Percentiles rank a stretch among this genome's conserved stretches.
phyloP scores from a whole-genome alignment of 1,140 invertebrate species.

The Cryptotermes secundus region DNA sequence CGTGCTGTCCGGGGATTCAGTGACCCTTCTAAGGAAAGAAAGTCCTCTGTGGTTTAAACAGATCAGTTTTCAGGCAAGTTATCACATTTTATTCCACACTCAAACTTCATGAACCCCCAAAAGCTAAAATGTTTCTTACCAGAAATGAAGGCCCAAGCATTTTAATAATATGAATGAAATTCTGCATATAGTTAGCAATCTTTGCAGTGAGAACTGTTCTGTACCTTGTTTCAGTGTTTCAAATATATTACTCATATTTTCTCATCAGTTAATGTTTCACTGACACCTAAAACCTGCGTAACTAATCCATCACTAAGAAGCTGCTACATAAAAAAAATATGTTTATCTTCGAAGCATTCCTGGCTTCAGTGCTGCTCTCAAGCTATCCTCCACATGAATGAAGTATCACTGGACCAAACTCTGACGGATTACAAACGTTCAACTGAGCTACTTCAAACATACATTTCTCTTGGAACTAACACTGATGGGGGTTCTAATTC shows the following conservation, averaged over 20 bases:
- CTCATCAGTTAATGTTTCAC: background rate
- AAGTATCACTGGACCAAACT: background rate
- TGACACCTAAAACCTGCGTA: background rate
- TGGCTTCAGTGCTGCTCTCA: background rate
- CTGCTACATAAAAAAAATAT: background rate
- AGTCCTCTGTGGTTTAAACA: no score
- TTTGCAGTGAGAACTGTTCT: no score
- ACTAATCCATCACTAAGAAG: background rate
- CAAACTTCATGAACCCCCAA: no score
- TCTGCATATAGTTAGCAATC: no score
- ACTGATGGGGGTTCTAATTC: background rate
- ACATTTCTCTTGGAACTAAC: background rate
- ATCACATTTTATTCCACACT: no score
- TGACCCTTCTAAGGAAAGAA: no score
- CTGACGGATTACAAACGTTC: background rate
- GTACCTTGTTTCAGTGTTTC: background rate
- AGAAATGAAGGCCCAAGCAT: no score
- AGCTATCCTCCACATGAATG: background rate
- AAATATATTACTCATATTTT: background rate
- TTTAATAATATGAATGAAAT: no score
- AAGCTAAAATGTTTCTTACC: no score
- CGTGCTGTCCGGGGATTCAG: no score
- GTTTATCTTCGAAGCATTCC: background rate
- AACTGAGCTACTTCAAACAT: background rate
- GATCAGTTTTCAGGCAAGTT: no score